phyloP scores from a whole-genome alignment of 2,888 invertebrate species.

The Diabrotica balteata region DNA sequence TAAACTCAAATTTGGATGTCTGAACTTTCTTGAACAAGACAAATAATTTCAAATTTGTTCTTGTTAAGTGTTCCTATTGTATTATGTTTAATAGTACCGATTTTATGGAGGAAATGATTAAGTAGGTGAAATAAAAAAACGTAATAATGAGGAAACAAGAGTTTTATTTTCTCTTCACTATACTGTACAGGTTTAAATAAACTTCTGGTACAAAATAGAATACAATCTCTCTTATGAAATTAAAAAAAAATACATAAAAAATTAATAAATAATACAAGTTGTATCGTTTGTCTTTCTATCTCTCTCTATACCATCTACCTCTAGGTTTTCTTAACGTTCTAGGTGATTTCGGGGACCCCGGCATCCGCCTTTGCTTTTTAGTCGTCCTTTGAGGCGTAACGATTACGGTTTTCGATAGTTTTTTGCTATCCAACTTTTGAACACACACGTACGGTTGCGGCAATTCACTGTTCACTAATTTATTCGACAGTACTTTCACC shows the following conservation, averaged over 20 bases:
- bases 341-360: slow-evolving; percentile 57
- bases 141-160: slow-evolving; percentile 20
- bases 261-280: slow-evolving; percentile 27
- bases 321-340: slow-evolving; percentile 56
- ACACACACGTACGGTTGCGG: slow-evolving; percentile 73
- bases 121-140: slow-evolving; percentile 2
- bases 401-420: slow-evolving; percentile 31
- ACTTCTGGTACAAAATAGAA: slow-evolving; percentile 51
- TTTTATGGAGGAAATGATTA: not conserved
- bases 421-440: slow-evolving; percentile 67
- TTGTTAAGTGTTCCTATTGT: too few species aligned
- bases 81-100: too few species aligned
- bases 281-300: slow-evolving; percentile 47
- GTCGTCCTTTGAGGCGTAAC: slow-evolving; percentile 41
- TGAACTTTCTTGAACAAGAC: too few species aligned
- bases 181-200: slow-evolving; percentile 43
- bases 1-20: too few species aligned
- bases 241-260: slow-evolving; percentile 27
- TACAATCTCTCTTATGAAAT: slow-evolving; percentile 41
- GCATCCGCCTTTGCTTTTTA: slow-evolving; percentile 44
- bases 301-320: slow-evolving; percentile 59
- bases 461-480: slow-evolving; percentile 52
- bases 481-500: slow-evolving; percentile 41
- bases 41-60: too few species aligned
- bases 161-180: slow-evolving; percentile 24